Evolutionary conservation across 2,113 vertebrate genomes (phyloP), one percentile per base, ranked within the genome.

Genomic region (Chauna torquata): DNA sequence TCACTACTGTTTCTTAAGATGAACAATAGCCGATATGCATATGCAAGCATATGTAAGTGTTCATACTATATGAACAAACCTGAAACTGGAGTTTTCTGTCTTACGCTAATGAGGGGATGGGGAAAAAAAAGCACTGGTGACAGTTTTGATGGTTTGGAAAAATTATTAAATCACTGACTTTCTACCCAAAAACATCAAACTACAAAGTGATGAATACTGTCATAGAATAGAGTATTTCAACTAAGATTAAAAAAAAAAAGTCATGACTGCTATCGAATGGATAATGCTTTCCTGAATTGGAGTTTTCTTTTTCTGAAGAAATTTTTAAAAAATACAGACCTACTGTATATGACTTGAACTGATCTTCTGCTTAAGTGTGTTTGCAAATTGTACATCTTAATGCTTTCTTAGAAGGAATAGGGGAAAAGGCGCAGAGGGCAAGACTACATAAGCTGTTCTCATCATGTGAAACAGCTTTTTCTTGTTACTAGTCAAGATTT

Each of bases 81-180:
- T 76, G 62, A 77, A 94, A 69, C 28, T 72, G 70, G 42, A 79
- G 22, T 18, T 74, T 94, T 92, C 64, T 82, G 28, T 87, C 19
- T 22, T 44, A 27, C 40, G 34, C 72, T 93, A 54, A 72, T 74
- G 54, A 54, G 13, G 7, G 19, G 30, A 36, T 42, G 36, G 24
- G 42, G 30, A 3, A 11, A 8, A 34, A n/a, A 82, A 85, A 57
- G 8, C 28, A 8, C 12, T 62, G 24, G 8, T 90, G 71, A 32
- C 75, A 52, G 32, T 92, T 96, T 45, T 85, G 66, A 69, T 65
- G 36, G 8, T 64, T 68, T 93, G 62, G 27, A 92, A 44, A 82
- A 90, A 83, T 58, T 78, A 38, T 30, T 85, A 86, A 82, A 80
- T 95, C 58, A 40, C 17, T 93, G 45, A 17, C 54, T 87, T 78